Evolutionary conservation across 2,888 invertebrate genomes (phyloP).

Genomic region (Scrobipalpa atriplicella): DNA sequence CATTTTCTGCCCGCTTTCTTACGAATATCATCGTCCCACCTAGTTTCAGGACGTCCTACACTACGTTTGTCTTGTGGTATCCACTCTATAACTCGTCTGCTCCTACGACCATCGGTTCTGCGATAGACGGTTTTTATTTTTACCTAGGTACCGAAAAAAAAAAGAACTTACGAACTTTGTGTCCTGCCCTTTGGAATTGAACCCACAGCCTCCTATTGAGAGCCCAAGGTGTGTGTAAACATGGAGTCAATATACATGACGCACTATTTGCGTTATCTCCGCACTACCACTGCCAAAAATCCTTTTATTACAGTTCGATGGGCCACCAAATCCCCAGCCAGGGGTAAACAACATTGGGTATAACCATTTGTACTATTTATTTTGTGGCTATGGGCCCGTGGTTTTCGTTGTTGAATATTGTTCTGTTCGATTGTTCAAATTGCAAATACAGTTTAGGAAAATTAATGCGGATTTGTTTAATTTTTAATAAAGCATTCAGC

Average conservation of each 20-base stretch:
- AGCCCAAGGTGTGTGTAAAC: neutral
- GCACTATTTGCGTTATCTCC: slow-evolving; percentile 24
- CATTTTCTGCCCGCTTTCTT: no score
- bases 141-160: no score
- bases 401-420: slow-evolving; percentile 4
- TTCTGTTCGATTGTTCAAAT: neutral
- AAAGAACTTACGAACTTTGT: neutral
- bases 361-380: neutral
- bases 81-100: no score
- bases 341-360: slow-evolving; percentile 21
- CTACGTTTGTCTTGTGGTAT: no score
- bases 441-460: neutral
- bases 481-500: neutral
- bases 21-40: no score
- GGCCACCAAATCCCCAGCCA: slow-evolving; percentile 1
- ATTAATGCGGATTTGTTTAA: neutral
- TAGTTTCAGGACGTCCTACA: no score
- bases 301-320: slow-evolving; percentile 26
- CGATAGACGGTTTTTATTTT: no score
- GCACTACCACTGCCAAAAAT: slow-evolving; percentile 25
- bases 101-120: no score
- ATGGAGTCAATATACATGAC: slow-evolving; percentile 1
- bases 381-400: neutral
- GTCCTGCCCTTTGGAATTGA: neutral
- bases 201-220: neutral